These are phyloP conservation scores for Opisthocomus hoazin DNA, from an alignment of 2,113 vertebrate species.

Conservation along the genomic window DNA sequence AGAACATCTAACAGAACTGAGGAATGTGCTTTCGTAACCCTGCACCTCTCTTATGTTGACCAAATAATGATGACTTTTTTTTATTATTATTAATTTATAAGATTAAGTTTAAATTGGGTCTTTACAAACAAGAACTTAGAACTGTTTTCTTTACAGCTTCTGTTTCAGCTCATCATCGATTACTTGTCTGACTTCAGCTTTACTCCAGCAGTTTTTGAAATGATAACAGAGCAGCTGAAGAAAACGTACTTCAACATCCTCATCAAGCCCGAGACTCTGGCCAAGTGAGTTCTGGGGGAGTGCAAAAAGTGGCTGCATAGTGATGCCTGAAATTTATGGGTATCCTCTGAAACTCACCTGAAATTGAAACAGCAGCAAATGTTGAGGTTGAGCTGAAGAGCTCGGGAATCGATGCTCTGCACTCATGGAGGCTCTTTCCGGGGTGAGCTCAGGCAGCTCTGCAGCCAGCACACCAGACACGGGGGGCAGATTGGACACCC, in stretches of 20 bases:
- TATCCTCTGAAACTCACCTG: no score
- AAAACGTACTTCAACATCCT: conserved; percentile 97
- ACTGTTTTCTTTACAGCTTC: conserved; percentile 71
- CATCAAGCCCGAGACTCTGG: conserved; percentile 90
- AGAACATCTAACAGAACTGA: not conserved
- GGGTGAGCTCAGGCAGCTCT: not conserved
- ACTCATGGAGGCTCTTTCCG: not conserved
- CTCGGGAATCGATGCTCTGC: not conserved
- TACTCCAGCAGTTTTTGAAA: conserved; percentile 86
- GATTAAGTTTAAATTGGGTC: not conserved
- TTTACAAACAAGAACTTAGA: not conserved
- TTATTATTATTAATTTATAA: not conserved
- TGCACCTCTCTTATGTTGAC: not conserved
- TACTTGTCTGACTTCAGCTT: conserved; percentile 88
- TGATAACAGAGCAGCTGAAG: conserved; percentile 94
- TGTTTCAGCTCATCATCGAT: conserved; percentile 92
- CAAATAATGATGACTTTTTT: not conserved
- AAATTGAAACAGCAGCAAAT: no score
- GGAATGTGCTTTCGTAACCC: not conserved
- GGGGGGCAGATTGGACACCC: rapidly evolving
- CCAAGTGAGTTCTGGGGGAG: conserved; percentile 81
- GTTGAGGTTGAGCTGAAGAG: not conserved
- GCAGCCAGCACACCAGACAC: rapidly evolving
- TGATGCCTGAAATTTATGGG: no score
- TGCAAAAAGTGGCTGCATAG: not conserved